Base-by-base conservation (phyloP, 1,140 invertebrate genomes). In the Zaprionus nigranus region DNA sequence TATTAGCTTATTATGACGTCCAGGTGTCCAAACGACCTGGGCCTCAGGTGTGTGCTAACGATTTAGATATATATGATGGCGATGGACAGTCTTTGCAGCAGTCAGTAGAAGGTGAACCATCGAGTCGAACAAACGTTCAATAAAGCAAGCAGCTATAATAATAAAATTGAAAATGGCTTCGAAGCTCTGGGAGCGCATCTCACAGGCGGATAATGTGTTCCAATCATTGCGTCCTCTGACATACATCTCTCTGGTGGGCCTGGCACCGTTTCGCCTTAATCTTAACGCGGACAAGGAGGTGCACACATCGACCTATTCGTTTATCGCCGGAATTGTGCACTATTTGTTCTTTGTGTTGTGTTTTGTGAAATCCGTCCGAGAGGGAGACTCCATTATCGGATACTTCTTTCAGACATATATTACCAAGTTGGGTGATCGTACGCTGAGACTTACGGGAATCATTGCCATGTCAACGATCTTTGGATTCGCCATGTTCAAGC, bases 401-500 rank as follows among this genome's bases (percentile, higher is more conserved):
- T 92, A 92, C 59, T 92, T 92, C 62, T 92, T 92, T 28, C 88
- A 92, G 63, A 92, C 91, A 13, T 91, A 91, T 17, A 91, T 92
- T 4, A 92, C 92, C 1, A 80, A 90, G 5, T 28, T 92, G 67
- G 82, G 92, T 51, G 91, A 92, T 64, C 60, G 75, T 7, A 90
- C 91, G 0, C 65, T 92, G 0, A 74, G 83, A 0, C n/a, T 92
- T 0, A 92, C 85, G 11, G 91, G 92, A 1, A 87, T 92, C n/a
- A 80, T 91, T 36, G 91, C 87, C 36, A 92, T 92, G 82, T 73
- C 76, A 5, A 92, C 81, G 2, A 92, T 92, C 2, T 92, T 92
- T 34, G 86, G 88, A 1, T 91, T 92, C 5, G 79, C 83, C 3
- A 88, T 92, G 72, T 88, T 92, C 22, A 90, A 91, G 56, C 76